Evolutionary conservation across 2,888 invertebrate genomes (phyloP).

Genomic region (Trichopria drosophilae): DNA sequence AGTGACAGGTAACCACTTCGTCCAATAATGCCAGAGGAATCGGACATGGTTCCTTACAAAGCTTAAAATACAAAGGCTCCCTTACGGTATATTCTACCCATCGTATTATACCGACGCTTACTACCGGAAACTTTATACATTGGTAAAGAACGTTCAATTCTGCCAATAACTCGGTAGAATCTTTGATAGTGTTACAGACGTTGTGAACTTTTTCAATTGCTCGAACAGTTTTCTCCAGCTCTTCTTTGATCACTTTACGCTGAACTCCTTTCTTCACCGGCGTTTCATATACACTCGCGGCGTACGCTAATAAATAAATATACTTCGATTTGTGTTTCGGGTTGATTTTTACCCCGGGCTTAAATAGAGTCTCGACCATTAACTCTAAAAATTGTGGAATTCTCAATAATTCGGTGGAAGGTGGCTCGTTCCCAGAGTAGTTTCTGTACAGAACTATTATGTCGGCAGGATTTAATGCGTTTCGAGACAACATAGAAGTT

Average conservation of each 20-base stretch:
- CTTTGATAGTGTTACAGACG: constrained; percentile 87
- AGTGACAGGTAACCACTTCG: constrained; percentile 93
- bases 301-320: constrained; percentile 90
- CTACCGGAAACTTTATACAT: constrained; percentile 91
- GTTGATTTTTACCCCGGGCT: constrained; percentile 90
- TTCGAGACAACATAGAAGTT: constrained; percentile 93
- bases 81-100: constrained; percentile 97
- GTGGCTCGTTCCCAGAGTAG: constrained; percentile 86
- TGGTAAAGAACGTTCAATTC: constrained; percentile 89
- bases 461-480: constrained; percentile 95
- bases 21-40: constrained; percentile 92
- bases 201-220: constrained; percentile 93
- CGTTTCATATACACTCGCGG: constrained; percentile 89
- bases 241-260: constrained; percentile 78
- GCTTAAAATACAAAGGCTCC: constrained; percentile 93
- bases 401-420: constrained; percentile 90
- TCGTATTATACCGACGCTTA: constrained; percentile 88
- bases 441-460: constrained; percentile 89
- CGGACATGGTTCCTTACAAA: constrained; percentile 95
- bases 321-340: constrained; percentile 98
- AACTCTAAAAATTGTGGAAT: constrained; percentile 95
- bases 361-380: constrained; percentile 90
- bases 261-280: constrained; percentile 71
- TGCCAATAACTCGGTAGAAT: constrained; percentile 89
- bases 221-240: constrained; percentile 85